Base-by-base conservation (phyloP, 2,797 vertebrate species). In the Protosalanx chinensis region DNA sequence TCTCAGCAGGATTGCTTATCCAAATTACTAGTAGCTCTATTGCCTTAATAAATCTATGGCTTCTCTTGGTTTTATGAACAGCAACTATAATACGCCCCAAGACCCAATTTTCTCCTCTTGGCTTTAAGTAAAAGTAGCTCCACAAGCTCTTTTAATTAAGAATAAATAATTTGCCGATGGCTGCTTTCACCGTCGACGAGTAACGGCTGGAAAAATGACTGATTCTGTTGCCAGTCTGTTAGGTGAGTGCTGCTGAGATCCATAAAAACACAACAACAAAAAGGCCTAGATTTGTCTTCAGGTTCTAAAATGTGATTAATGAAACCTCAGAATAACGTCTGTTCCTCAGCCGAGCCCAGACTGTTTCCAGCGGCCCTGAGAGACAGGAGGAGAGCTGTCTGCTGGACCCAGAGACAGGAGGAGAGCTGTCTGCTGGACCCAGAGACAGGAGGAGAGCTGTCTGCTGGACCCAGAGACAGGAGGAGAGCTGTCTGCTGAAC, bases 1-100 rank as follows among this genome's bases (percentile, higher is more conserved):
- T 86, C 84, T 70, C 76, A 66, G 79, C 81, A 72, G 75, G 79
- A 79, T 81, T 76, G 41, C 78, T 61, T 63, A 79, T 4, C 61
- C 68, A 75, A 88, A 88, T 87, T 84, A 80, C 76, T 84, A 70
- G 59, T 80, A 75, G 76, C 80, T 79, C 78, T 77, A 72, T 88
- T 80, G 62, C 64, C 69, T 73, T 75, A 73, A 82, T 84, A 76
- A 87, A 88, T 80, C 79, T 72, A 85, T 82, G 75, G 73, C 82
- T 80, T 76, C 73, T 67, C 61, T 78, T 66, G 37, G 57, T 75
- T 90, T 90, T 89, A 88, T 63, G 79, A 85, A 85, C 76, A 74
- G 64, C 68, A 64, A 49, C 70, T 81, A 78, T 80, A 87, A 72
- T 56, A 37, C 68, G 51, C 51, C 84, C 78, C 70, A 72, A 72